A percentile compares a stretch with the other conserved stretches of the same genome.
Conservation (phyloP, 2,797 vertebrate species). For the Phoxinus dragarum region DNA sequence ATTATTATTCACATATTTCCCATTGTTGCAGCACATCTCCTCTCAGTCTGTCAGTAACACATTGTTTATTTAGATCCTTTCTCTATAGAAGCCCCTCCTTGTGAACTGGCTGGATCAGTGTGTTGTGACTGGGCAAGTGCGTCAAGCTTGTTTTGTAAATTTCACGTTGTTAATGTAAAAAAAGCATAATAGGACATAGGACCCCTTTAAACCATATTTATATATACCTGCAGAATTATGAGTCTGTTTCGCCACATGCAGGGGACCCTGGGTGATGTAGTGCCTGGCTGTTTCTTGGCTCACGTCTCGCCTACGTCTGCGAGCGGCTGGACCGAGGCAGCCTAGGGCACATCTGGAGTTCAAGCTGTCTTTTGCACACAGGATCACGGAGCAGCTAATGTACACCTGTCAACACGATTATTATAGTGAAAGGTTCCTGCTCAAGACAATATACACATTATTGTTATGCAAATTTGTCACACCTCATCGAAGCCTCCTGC, state of each 20-base stretch:
- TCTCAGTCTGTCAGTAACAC: no score
- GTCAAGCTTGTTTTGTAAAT: background rate
- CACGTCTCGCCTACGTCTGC: conserved; percentile 62
- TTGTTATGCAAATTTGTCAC: background rate
- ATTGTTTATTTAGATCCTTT: background rate
- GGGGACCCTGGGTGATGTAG: conserved; percentile 75
- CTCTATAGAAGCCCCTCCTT: background rate
- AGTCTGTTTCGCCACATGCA: conserved; percentile 59
- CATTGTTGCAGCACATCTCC: no score
- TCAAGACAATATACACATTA: background rate
- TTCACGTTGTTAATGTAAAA: background rate
- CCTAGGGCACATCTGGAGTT: conserved; percentile 75
- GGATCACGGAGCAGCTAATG: conserved; percentile 77
- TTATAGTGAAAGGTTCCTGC: background rate
- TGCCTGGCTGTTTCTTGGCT: conserved; percentile 67
- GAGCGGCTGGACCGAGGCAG: conserved; percentile 55
- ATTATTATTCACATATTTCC: no score
- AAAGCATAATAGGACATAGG: background rate
- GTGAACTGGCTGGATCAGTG: no score
- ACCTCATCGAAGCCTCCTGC: conserved; percentile 75
- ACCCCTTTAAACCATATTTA: background rate
- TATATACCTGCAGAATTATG: background rate
- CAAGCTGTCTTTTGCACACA: conserved; percentile 69
- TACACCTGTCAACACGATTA: conserved; percentile 67
- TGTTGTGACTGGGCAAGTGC: background rate